These are phyloP conservation scores for human DNA, from an alignment of 2,113 vertebrate species.

Conservation along the genomic window DNA sequence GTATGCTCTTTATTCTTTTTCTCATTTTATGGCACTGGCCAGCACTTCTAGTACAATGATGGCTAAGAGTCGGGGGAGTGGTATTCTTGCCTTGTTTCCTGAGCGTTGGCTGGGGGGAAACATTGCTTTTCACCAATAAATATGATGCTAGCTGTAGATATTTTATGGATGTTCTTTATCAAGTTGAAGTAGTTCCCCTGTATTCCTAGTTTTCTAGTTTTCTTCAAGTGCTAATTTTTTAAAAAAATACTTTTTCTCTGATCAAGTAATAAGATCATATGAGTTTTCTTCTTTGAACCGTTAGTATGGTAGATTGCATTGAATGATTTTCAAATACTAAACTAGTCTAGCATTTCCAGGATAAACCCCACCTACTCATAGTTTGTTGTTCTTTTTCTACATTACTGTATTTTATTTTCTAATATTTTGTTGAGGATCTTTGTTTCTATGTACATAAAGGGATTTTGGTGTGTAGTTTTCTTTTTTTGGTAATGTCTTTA, in stretches of 20 bases:
- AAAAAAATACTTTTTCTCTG: neutral
- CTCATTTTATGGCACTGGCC: neutral
- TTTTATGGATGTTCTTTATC: neutral
- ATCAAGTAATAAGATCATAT: neutral
- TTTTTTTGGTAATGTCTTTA: neutral
- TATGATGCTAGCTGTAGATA: neutral
- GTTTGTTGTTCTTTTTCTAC: neutral
- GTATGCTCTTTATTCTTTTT: neutral
- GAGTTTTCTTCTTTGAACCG: neutral
- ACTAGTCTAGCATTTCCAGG: neutral
- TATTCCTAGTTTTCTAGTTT: constrained; percentile 14
- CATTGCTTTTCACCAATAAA: neutral
- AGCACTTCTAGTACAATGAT: neutral
- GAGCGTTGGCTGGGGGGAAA: too few relatives aligned
- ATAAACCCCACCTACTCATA: constrained; percentile 4
- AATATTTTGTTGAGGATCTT: constrained; percentile 48
- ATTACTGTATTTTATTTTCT: constrained; percentile 24
- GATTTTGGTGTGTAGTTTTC: neutral
- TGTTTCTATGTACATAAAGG: constrained; percentile 10
- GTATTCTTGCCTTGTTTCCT: neutral
- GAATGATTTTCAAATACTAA: constrained; percentile 22
- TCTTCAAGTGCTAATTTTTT: neutral
- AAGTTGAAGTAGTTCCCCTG: neutral
- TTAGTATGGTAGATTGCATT: neutral
- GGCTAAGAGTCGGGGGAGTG: neutral